These are phyloP conservation scores for Orthosia incerta DNA, from an alignment of 2,888 invertebrate genomes.

Conservation along the genomic window DNA sequence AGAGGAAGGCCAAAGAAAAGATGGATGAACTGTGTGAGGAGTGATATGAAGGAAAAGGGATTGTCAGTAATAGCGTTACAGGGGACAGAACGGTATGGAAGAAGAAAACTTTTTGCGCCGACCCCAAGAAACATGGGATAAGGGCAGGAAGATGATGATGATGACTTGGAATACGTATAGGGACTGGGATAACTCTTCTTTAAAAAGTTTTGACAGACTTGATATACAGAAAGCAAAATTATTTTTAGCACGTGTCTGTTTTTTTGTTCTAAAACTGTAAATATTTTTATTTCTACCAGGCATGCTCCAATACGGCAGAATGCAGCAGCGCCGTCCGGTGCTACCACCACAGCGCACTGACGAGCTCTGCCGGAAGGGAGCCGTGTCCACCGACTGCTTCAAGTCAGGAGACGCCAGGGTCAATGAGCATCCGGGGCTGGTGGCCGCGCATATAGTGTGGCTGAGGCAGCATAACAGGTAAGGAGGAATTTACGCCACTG, in stretches of 20 bases:
- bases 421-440: conserved; percentile 95
- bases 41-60: too few relatives aligned
- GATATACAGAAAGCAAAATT: background rate
- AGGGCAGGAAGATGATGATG: too few relatives aligned
- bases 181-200: too few relatives aligned
- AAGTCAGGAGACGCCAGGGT: conserved; percentile 95
- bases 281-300: conserved; percentile 68
- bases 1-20: too few relatives aligned
- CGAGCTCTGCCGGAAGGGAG: conserved; percentile 93
- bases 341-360: conserved; percentile 91
- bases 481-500: background rate
- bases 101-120: too few relatives aligned
- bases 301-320: conserved; percentile 92
- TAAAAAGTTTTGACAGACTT: background rate
- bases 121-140: too few relatives aligned
- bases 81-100: too few relatives aligned
- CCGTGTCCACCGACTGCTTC: conserved; percentile 94
- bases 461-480: conserved; percentile 93
- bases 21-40: too few relatives aligned
- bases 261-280: background rate
- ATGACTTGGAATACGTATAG: too few relatives aligned
- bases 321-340: conserved; percentile 91
- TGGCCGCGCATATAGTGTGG: conserved; percentile 94
- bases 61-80: too few relatives aligned
- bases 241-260: background rate